A percentile compares a stretch with the other conserved stretches of the same genome.
phyloP scores from a whole-genome alignment of 2,113 vertebrate species.

The Hippocampus mohnikei region DNA sequence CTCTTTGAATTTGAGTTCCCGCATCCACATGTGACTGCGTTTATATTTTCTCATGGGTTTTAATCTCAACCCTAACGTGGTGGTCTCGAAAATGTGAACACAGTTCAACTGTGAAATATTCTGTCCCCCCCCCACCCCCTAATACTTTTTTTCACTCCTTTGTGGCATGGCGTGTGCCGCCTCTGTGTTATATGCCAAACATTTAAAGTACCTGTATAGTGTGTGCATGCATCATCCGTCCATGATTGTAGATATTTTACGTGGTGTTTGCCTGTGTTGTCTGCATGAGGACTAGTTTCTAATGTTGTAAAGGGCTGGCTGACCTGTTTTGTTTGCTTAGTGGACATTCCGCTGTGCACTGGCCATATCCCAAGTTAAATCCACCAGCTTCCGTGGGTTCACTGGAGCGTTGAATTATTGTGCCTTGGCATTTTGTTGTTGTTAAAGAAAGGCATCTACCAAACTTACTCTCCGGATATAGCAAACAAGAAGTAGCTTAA shows the following conservation, averaged over 20 bases:
- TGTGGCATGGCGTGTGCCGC: neutral
- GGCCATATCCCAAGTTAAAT: constrained; percentile 52
- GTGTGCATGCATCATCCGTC: neutral
- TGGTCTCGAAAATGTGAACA: no score
- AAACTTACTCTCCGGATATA: neutral
- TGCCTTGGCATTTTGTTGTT: neutral
- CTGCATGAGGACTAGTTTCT: constrained; percentile 26
- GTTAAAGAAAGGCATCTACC: neutral
- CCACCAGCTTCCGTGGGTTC: constrained; percentile 29
- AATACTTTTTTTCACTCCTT: neutral
- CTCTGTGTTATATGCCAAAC: constrained; percentile 1
- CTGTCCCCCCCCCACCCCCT: no score
- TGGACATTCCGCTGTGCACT: constrained; percentile 63
- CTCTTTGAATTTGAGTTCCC: constrained; percentile 1
- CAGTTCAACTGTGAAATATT: no score
- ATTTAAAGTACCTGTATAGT: neutral
- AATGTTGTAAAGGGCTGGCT: constrained; percentile 36
- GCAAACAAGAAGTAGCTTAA: neutral
- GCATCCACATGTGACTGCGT: neutral
- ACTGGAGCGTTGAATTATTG: constrained; percentile 9
- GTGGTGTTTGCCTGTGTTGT: constrained; percentile 19
- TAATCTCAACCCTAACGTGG: neutral
- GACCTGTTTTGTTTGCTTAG: constrained; percentile 68
- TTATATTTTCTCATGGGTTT: neutral
- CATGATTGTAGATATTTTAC: constrained; percentile 14